Percentiles rank a stretch among this genome's conserved stretches.
Evolutionary conservation across 2,113 vertebrate species (phyloP).

Genomic region (Macheiramphus alcinus): DNA sequence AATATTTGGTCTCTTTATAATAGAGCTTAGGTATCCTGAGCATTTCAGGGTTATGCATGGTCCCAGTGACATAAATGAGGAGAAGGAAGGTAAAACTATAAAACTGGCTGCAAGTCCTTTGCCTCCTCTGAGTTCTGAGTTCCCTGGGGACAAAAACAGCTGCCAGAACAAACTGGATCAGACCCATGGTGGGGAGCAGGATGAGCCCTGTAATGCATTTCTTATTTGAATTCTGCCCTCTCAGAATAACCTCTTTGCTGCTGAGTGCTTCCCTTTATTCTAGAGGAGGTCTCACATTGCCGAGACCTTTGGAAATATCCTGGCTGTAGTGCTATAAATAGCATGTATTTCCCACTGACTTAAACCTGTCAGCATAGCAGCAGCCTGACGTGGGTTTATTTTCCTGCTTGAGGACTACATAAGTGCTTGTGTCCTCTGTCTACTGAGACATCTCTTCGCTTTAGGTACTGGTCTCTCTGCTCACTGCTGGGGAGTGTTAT

Average conservation of each 20-base stretch:
- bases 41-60: neutral
- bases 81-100: neutral
- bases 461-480: neutral
- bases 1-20: neutral
- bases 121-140: neutral
- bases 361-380: slow-evolving; percentile 18
- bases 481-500: neutral
- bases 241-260: neutral
- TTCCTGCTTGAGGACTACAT: slow-evolving; percentile 8
- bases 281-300: neutral
- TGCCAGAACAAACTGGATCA: neutral
- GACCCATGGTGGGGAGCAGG: neutral
- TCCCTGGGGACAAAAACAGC: neutral
- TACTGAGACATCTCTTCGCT: neutral
- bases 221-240: neutral
- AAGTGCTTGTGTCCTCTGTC: slow-evolving; percentile 21
- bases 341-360: slow-evolving; percentile 23
- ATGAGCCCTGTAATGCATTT: neutral
- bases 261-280: neutral
- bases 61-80: neutral
- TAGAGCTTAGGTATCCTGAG: neutral
- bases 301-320: neutral
- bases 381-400: neutral
- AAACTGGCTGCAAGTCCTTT: neutral
- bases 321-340: slow-evolving; percentile 27